phyloP scores from a whole-genome alignment of 2,113 vertebrate species.

The Parus major region DNA sequence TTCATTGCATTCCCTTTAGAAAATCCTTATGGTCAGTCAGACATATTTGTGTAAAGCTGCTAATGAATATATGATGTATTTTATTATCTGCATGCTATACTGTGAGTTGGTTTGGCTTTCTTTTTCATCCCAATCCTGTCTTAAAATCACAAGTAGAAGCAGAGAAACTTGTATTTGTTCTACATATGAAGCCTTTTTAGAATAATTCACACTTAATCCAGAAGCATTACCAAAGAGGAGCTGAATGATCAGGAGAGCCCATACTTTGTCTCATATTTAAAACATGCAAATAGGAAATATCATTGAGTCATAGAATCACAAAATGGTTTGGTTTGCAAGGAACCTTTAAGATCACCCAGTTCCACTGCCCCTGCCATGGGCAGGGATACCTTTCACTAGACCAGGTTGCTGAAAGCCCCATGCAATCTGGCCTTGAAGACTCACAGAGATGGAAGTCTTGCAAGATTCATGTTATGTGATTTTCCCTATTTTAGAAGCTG shows the following conservation, averaged over 20 bases:
- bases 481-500: neutral
- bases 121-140: conserved; percentile 24
- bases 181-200: neutral
- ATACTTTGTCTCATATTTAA: neutral
- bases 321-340: neutral
- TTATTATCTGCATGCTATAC: conserved; percentile 33
- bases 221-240: neutral
- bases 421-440: neutral
- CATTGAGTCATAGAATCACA: neutral
- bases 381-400: neutral
- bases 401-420: neutral
- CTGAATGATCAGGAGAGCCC: neutral
- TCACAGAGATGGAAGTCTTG: neutral
- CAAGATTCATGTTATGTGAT: fast-evolving
- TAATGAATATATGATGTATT: neutral
- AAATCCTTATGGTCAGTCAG: conserved; percentile 4
- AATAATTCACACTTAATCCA: neutral
- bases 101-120: neutral
- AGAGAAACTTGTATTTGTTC: neutral
- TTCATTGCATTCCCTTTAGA: conserved; percentile 24
- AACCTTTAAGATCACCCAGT: neutral
- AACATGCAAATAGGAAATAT: neutral
- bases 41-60: conserved; percentile 11
- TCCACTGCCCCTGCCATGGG: neutral
- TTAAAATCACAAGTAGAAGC: neutral